Evolutionary conservation across 2,113 vertebrate genomes (phyloP).

Genomic region (Barbus barbus): DNA sequence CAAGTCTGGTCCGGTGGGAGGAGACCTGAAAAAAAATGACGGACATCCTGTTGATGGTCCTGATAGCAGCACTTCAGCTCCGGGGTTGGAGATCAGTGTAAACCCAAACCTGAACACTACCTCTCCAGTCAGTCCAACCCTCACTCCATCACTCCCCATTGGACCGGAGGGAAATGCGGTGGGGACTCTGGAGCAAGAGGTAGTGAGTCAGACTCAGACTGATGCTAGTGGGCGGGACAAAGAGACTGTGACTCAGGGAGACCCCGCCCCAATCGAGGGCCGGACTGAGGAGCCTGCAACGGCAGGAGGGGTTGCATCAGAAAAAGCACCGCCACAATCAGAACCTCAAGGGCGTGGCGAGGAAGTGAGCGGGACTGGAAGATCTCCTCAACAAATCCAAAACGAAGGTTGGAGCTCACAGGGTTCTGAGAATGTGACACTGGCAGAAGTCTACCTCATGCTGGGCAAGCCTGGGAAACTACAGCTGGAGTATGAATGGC

Average conservation of each 20-base stretch:
- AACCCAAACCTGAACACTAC: slow-evolving; percentile 41
- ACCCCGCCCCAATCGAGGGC: not conserved
- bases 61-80: slow-evolving; percentile 54
- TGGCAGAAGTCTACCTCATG: slow-evolving; percentile 99
- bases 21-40: slow-evolving; percentile 61
- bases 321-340: slow-evolving; percentile 56
- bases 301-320: slow-evolving; percentile 55
- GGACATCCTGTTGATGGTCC: slow-evolving; percentile 63
- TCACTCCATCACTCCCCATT: not conserved
- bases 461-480: slow-evolving; percentile 94
- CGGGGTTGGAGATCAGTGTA: slow-evolving; percentile 55
- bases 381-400: slow-evolving; percentile 82
- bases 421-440: slow-evolving; percentile 88
- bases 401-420: slow-evolving; percentile 91
- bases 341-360: slow-evolving; percentile 55
- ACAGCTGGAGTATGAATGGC: slow-evolving; percentile 97
- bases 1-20: slow-evolving; percentile 70
- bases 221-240: slow-evolving; percentile 26
- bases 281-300: slow-evolving; percentile 20
- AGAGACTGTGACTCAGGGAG: slow-evolving; percentile 40
- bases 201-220: slow-evolving; percentile 14
- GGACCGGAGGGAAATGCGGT: slow-evolving; percentile 56
- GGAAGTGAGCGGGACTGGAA: slow-evolving; percentile 71
- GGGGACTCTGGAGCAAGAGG: slow-evolving; percentile 51
- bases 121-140: slow-evolving; percentile 18